Conservation (phyloP, 2,888 invertebrate genomes). For the Matsumyia berberina region DNA sequence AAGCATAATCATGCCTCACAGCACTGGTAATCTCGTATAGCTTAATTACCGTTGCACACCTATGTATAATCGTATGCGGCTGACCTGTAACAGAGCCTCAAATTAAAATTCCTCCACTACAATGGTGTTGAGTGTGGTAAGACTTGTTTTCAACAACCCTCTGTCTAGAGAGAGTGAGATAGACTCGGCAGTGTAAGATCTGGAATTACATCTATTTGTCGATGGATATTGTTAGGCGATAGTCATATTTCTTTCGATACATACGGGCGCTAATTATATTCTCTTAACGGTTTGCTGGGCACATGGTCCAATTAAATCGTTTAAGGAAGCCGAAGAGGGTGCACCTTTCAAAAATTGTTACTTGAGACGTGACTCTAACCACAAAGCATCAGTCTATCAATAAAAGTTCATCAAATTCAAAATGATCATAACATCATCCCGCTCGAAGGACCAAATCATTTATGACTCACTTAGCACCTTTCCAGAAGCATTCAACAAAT, state of each 20-base stretch:
- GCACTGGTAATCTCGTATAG: slow-evolving; percentile 40
- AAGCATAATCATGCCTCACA: slow-evolving; percentile 55
- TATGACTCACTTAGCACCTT: too few species aligned
- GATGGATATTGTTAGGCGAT: slow-evolving; percentile 27
- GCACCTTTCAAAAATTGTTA: neutral
- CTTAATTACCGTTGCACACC: slow-evolving; percentile 72
- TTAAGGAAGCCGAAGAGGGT: neutral
- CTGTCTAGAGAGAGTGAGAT: neutral
- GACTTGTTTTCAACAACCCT: slow-evolving; percentile 31
- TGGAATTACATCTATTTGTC: slow-evolving; percentile 31
- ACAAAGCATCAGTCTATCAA: too few species aligned
- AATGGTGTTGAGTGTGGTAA: slow-evolving; percentile 54
- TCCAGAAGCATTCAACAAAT: neutral
- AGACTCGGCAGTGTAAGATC: slow-evolving; percentile 1
- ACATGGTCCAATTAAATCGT: neutral
- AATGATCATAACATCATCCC: neutral
- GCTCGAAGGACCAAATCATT: neutral
- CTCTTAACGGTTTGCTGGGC: neutral
- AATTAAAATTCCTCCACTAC: slow-evolving; percentile 72
- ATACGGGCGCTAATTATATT: neutral
- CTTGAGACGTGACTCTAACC: too few species aligned
- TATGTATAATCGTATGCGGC: slow-evolving; percentile 21
- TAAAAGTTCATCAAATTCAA: too few species aligned
- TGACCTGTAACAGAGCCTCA: slow-evolving; percentile 72
- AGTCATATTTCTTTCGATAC: slow-evolving; percentile 7